Conservation (phyloP, 2,113 vertebrate species). For the Aythya baeri region DNA sequence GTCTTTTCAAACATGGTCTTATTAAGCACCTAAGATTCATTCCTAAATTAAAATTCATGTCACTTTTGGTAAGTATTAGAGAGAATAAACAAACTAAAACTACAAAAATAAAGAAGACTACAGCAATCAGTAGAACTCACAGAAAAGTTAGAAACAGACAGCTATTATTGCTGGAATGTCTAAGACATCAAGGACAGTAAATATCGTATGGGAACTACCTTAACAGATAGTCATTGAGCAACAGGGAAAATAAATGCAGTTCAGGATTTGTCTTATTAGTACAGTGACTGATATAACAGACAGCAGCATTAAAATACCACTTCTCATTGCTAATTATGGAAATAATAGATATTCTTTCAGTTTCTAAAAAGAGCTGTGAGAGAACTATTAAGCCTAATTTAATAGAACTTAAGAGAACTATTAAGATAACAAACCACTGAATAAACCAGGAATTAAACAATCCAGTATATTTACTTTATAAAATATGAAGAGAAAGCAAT, state of each 20-base stretch:
- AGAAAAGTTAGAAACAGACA: not conserved
- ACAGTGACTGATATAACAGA: not conserved
- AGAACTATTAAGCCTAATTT: not conserved
- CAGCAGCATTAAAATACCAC: not conserved
- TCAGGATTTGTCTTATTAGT: not conserved
- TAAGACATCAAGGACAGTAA: not conserved
- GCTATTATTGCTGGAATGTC: not conserved
- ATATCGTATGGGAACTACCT: not conserved
- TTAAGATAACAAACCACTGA: not conserved
- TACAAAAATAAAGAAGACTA: not conserved
- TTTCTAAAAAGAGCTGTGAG: not conserved
- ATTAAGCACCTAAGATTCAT: not conserved
- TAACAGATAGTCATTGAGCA: not conserved
- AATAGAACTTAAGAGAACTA: too few species aligned
- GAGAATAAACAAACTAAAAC: not conserved
- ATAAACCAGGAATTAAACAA: slow-evolving; percentile 1
- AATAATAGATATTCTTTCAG: not conserved
- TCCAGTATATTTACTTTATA: not conserved
- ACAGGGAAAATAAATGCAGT: not conserved
- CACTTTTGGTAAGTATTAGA: not conserved
- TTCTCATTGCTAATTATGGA: not conserved
- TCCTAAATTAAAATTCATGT: not conserved
- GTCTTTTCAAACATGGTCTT: not conserved
- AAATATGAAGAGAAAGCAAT: not conserved
- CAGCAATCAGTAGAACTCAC: not conserved